Evolutionary conservation across 2,113 vertebrate genomes (phyloP), one percentile per base, ranked within the genome.

Genomic region (Coryphaenoides rupestris): DNA sequence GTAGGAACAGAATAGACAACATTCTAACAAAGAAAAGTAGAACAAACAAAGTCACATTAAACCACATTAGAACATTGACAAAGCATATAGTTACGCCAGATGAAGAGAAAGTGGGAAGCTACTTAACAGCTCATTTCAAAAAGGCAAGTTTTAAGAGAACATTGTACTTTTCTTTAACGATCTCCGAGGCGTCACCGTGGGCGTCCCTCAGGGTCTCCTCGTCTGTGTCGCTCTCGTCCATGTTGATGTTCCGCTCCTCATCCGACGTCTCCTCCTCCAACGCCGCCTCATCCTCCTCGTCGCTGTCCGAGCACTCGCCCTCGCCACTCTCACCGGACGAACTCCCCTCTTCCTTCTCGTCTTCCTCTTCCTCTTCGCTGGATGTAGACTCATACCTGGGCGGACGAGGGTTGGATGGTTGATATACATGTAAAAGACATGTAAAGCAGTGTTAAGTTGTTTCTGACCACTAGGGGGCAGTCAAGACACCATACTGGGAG

Each of bases 341-440:
- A 75, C 89, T 92, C 23, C 84, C 88, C 40, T 86, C 88, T n/a
- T 86, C 87, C 1, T 88, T 87, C 1, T 85, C 90, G 0, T 91
- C 90, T 0, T 50, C 85, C 3, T 74, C 78, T 19, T 63, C 89
- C 3, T 93, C 92, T 72, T 95, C 95, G 0, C 96, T 98, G 49
- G 95, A 96, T 0, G 94, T 96, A 58, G 93, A 97, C 82, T 98
- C 95, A 0, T 97, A 98, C 82, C 96, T 98, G 83, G 10, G 46
- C 52, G 26, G 58, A 0, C 49, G 13, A 9, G 33, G 33, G 4
- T 40, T 9, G 33, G 33, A 40, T 12, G 33, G 33, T 40, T 40
- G 33, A 9, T 5, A 9, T 40, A 6, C 7, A 26, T 26, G 3
- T 40, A 40, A 40, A n/a, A n/a, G n/a, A 7, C 4, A 40, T 12